phyloP scores from a whole-genome alignment of 2,888 invertebrate genomes.

The Xanthia icteritia region DNA sequence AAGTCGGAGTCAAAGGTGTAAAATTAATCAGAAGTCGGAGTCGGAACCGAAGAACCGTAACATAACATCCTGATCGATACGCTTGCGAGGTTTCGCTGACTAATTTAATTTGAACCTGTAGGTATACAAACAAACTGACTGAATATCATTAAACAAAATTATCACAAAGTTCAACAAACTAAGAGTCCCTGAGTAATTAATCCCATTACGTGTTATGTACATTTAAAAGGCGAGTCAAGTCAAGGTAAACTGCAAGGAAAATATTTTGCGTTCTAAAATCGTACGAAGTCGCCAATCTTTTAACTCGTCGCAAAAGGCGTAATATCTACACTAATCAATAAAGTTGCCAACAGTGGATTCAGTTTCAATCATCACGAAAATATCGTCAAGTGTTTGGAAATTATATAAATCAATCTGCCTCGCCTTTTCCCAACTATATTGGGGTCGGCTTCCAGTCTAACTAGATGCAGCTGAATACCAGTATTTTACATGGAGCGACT shows the following conservation, averaged over 20 bases:
- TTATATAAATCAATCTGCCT: too few species aligned
- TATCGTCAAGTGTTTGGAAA: not conserved
- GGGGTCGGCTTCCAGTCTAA: too few species aligned
- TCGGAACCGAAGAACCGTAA: too few species aligned
- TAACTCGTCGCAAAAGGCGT: not conserved
- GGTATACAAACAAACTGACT: not conserved
- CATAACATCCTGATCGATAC: too few species aligned
- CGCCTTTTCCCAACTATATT: too few species aligned
- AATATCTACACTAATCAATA: not conserved
- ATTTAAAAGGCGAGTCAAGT: conserved; percentile 34
- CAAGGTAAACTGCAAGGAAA: conserved; percentile 48
- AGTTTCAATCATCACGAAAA: not conserved
- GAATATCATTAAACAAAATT: not conserved
- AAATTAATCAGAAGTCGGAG: too few species aligned
- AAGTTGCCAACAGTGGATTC: not conserved
- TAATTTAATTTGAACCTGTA: too few species aligned
- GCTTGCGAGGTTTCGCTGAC: too few species aligned
- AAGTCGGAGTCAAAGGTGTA: too few species aligned
- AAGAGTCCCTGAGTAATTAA: conserved; percentile 22
- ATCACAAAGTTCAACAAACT: conserved; percentile 34
- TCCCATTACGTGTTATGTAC: conserved; percentile 3
- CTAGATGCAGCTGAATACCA: too few species aligned
- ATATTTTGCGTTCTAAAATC: conserved; percentile 36
- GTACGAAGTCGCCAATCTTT: conserved; percentile 4
- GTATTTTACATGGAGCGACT: too few species aligned